Evolutionary conservation across 2,888 invertebrate genomes (phyloP).

Genomic region (Himalopsyche anomala): DNA sequence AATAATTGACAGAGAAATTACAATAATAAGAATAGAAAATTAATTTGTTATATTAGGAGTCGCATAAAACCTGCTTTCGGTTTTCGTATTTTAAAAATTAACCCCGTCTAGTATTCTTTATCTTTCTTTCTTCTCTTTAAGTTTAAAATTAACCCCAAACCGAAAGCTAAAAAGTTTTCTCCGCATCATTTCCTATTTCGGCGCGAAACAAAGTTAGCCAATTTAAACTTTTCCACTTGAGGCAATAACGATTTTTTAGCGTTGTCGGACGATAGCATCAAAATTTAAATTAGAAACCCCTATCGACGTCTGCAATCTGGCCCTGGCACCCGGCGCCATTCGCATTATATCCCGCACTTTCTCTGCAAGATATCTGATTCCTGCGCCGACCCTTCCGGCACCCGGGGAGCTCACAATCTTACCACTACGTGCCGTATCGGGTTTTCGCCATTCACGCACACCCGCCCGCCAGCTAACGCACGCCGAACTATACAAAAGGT

Average conservation of each 20-base stretch:
- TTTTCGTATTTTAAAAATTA: too few species aligned
- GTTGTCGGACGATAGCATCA: conserved; percentile 45
- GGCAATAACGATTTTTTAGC: conserved; percentile 35
- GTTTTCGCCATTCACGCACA: conserved; percentile 40
- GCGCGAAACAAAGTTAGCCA: conserved; percentile 33
- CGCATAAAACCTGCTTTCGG: too few species aligned
- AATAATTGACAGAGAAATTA: too few species aligned
- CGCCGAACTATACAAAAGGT: conserved; percentile 12
- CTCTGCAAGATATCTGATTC: conserved; percentile 42
- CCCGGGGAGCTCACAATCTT: conserved; percentile 31
- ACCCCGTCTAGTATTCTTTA: too few species aligned
- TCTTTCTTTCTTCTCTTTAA: neutral
- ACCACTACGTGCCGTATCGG: conserved; percentile 40
- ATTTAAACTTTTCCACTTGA: conserved; percentile 33
- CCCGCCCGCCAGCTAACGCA: neutral
- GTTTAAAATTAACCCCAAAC: neutral
- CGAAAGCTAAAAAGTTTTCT: neutral
- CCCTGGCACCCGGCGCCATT: conserved; percentile 31
- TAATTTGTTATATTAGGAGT: too few species aligned
- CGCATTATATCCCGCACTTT: conserved; percentile 27
- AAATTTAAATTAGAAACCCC: conserved; percentile 62
- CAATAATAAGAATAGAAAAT: too few species aligned
- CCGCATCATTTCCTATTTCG: conserved; percentile 23
- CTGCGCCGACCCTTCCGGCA: conserved; percentile 40
- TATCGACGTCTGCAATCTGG: conserved; percentile 52